Base-by-base conservation (phyloP, 2,113 vertebrate species). In the Rhinolophus sinicus region DNA sequence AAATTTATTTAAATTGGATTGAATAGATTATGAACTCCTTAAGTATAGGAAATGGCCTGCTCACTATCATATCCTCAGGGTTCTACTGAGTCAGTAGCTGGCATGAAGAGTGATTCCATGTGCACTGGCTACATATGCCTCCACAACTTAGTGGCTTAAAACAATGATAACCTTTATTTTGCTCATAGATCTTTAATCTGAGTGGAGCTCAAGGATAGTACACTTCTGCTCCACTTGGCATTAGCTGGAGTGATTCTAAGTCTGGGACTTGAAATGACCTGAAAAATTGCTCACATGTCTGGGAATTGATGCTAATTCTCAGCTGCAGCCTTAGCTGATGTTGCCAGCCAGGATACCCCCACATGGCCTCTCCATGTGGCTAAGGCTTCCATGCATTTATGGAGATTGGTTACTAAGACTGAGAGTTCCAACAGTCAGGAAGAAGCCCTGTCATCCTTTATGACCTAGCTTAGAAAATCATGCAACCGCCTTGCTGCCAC, bases 31-130 rank as follows among this genome's bases (percentile, higher is more conserved):
- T 65, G 38, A 33, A 10, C 33, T 70, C 40, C 28, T 7, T 11
- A 78, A 33, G 28, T 21, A 2, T 14, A 38, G 19, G 50, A 21
- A 78, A 64, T 13, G 44, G 35, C 8, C 26, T 40, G 9, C 62
- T 47, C 19, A 16, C 8, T 0, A 1, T 47, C 4, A 5, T 12
- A 40, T 11, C 16, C 22, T n/a, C 54, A 26, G 44, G 13, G 30
- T 56, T 64, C 78, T 84, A 15, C 76, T 52, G 40, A 54, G 47
- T 30, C 22, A 52, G 72, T 33, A 18, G 15, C 50, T 69, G 50
- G 14, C 22, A 5, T 52, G 28, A 33, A 40, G n/a, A 94, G 21
- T 21, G 75, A 0, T 40, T n/a, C 76, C 47, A 54, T 67, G n/a
- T 64, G 21, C 8, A 1, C 2, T 62, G 58, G 40, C 67, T 91